These are phyloP conservation scores for Aotus griseimembra DNA, from an alignment of 2,797 vertebrate species.

Conservation along the genomic window DNA sequence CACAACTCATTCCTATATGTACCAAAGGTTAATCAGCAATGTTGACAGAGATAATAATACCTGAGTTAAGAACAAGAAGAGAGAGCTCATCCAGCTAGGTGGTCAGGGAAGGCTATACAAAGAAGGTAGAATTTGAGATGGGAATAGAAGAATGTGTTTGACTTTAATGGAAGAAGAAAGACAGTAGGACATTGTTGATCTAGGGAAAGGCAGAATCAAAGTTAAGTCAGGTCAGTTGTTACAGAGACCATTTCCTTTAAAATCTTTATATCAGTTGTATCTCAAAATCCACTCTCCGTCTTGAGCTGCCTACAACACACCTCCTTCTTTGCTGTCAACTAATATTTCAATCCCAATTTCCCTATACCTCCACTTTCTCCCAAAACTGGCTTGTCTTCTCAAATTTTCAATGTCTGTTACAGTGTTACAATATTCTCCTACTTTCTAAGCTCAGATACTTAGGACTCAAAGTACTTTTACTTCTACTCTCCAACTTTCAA, in stretches of 20 bases:
- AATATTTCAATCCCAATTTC: not conserved
- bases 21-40: constrained; percentile 16
- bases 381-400: not conserved
- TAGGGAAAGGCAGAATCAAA: constrained; percentile 47
- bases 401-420: not conserved
- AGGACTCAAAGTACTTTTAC: not conserved
- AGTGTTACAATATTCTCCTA: not conserved
- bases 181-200: not conserved
- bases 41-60: not conserved
- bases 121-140: not conserved
- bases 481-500: not conserved
- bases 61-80: not conserved
- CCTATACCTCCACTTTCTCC: not conserved
- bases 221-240: not conserved
- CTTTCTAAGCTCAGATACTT: not conserved
- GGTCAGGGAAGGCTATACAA: not conserved
- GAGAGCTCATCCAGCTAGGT: not conserved
- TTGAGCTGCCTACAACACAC: not conserved
- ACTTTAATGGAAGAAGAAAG: constrained; percentile 16
- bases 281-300: not conserved
- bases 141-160: not conserved
- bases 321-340: not conserved
- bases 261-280: not conserved
- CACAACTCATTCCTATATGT: not conserved
- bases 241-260: constrained; percentile 37